Percentiles rank a stretch among this genome's conserved stretches.
Conservation (phyloP, 1,140 invertebrate genomes). For the Drosophila sp. region DNA sequence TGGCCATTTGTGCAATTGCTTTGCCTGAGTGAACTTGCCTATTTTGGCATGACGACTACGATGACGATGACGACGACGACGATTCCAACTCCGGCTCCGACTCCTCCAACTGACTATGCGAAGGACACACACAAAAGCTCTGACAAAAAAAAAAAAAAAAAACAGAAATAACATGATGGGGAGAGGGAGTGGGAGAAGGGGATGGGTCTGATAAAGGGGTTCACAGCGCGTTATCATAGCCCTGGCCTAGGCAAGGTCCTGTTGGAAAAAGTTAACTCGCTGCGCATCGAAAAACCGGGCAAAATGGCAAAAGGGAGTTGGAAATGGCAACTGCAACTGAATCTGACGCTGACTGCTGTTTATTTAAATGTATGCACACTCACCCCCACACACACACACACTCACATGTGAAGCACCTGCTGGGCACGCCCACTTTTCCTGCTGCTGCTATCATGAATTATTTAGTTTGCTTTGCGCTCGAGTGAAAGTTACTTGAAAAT, state of each 20-base stretch:
- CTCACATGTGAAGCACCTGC: conserved; percentile 31
- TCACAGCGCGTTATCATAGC: conserved; percentile 44
- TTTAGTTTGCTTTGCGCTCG: conserved; percentile 76
- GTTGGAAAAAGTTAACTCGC: conserved; percentile 15
- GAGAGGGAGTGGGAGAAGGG: neutral
- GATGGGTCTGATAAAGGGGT: conserved; percentile 42
- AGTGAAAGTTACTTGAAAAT: conserved; percentile 80
- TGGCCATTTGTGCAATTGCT: conserved; percentile 81
- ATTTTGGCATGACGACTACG: conserved; percentile 74
- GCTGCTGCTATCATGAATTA: conserved; percentile 64
- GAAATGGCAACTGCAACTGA: conserved; percentile 45
- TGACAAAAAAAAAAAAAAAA: conserved; percentile 9
- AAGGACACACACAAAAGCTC: conserved; percentile 43
- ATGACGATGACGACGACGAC: conserved; percentile 39
- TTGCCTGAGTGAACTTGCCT: conserved; percentile 79
- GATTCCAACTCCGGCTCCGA: conserved; percentile 2
- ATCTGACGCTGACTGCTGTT: conserved; percentile 61
- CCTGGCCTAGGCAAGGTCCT: conserved; percentile 28
- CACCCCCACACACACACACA: conserved; percentile 14
- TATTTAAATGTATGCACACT: conserved; percentile 71
- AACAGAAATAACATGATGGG: neutral
- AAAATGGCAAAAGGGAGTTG: conserved; percentile 58
- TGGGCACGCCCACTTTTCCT: conserved; percentile 10
- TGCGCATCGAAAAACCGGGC: conserved; percentile 37
- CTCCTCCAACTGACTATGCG: neutral